Conservation (phyloP, 2,888 invertebrate species). For the Papilio elwesi region DNA sequence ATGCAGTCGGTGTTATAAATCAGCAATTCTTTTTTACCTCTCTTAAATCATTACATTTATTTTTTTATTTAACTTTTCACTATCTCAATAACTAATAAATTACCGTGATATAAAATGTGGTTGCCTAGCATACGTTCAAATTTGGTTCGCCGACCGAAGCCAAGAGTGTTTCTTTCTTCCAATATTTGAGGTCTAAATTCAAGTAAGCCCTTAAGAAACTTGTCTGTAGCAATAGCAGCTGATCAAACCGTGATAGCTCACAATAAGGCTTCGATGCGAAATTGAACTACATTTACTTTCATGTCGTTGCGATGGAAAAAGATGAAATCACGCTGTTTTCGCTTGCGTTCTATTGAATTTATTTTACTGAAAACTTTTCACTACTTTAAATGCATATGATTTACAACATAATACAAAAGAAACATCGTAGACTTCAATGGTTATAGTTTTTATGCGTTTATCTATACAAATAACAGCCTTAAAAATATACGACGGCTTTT, state of each 20-base stretch:
- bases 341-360: background rate
- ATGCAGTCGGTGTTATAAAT: slow-evolving; percentile 9
- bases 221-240: slow-evolving; percentile 54
- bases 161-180: no score
- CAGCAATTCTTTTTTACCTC: background rate
- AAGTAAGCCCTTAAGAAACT: slow-evolving; percentile 23
- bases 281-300: slow-evolving; percentile 48
- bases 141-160: no score
- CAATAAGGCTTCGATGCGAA: slow-evolving; percentile 57
- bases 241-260: slow-evolving; percentile 54
- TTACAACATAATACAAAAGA: background rate
- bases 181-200: background rate
- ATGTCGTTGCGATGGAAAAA: slow-evolving; percentile 19
- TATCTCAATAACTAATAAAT: background rate
- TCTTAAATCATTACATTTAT: background rate
- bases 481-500: no score
- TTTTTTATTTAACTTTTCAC: background rate
- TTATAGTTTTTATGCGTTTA: no score
- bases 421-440: background rate
- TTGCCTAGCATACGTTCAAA: background rate
- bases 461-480: no score
- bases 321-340: slow-evolving; percentile 41
- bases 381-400: background rate
- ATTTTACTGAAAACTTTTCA: background rate
- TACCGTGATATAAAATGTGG: background rate